phyloP scores from a whole-genome alignment of 1,140 invertebrate species.

The Aradophagus sp. region DNA sequence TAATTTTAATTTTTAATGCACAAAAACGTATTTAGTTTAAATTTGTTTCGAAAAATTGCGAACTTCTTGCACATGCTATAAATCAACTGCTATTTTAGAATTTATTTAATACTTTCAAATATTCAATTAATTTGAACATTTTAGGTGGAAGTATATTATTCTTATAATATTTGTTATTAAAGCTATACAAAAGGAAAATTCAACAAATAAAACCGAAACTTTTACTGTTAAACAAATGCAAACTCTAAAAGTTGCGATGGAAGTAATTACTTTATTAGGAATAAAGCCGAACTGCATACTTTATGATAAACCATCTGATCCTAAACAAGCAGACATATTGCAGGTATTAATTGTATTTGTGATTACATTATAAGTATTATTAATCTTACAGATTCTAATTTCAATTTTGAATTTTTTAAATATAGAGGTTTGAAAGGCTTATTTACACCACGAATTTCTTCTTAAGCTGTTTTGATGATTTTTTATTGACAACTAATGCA shows the following conservation, averaged over 20 bases:
- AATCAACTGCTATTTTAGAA: too few relatives aligned
- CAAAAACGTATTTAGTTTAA: too few relatives aligned
- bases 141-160: constrained; percentile 59
- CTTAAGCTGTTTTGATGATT: constrained; percentile 65
- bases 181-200: constrained; percentile 42
- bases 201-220: constrained; percentile 60
- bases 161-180: constrained; percentile 55
- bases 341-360: constrained; percentile 42
- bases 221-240: constrained; percentile 78
- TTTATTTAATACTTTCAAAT: too few relatives aligned
- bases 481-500: constrained; percentile 67
- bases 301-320: constrained; percentile 49
- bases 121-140: too few relatives aligned
- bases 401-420: constrained; percentile 4
- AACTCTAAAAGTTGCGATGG: constrained; percentile 75
- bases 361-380: constrained; percentile 1
- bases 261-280: constrained; percentile 79
- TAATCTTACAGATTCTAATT: not conserved
- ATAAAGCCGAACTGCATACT: constrained; percentile 70
- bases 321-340: constrained; percentile 58
- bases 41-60: too few relatives aligned
- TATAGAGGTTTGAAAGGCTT: constrained; percentile 71
- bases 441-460: constrained; percentile 63
- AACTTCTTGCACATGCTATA: too few relatives aligned
- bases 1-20: too few relatives aligned